Evolutionary conservation across 2,797 vertebrate genomes (phyloP), one percentile per base, ranked within the genome.

Genomic region (Lithobates sylvaticus): DNA sequence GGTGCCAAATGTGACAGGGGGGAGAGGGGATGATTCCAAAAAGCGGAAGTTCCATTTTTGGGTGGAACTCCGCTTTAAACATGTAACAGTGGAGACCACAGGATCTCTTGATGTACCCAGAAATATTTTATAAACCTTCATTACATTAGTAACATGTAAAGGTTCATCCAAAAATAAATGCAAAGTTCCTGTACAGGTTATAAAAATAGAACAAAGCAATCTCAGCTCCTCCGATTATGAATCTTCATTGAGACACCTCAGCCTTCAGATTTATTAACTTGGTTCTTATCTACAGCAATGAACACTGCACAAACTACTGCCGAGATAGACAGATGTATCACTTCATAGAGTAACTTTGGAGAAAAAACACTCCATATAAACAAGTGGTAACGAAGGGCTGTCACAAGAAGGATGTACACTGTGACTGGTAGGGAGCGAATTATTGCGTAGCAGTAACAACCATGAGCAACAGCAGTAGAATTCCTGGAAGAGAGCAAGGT

Each of bases 341-440:
- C 96, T 91, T 98, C 97, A 0, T 99, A 99, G 5, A 99, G 96
- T 0, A 99, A 93, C 88, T 99, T 99, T 1, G 98, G 98, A 0
- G 98, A 99, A 90, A 99, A 99, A 71, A 99, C 98, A 0, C 97
- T 99, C 98, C 98, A 99, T 90, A 99, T 98, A 92, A 99, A 99
- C 77, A 99, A 94, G 89, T 99, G 98, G 89, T 99, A 97, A 16
- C 98, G 96, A 88, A 99, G 94, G 15, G 91, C 92, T 0, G 97
- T 98, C 10, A 98, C 95, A 91, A 99, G 85, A 80, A 98, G 80
- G 16, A 99, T 87, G 86, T 99, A 99, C 36, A 93, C 88, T 0
- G 94, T 95, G 0, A 95, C 94, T 0, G 98, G 96, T 67, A 97
- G 87, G 0, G 97, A 97, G 34, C 96, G 92, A 65, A 98, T 90